These are phyloP conservation scores for Ennomos fuscantarius DNA, from an alignment of 2,888 invertebrate genomes.

Conservation along the genomic window DNA sequence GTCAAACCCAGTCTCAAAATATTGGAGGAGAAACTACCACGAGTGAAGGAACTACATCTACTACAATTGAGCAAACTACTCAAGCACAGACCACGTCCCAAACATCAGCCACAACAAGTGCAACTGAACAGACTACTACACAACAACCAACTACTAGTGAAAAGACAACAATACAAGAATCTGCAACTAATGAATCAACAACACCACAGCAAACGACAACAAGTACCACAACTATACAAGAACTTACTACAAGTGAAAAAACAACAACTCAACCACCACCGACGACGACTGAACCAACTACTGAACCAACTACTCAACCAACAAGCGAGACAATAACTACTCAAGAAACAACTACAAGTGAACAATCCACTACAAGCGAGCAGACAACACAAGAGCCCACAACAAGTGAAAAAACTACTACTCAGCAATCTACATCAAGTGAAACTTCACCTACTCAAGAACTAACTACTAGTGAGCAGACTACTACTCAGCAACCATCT, in stretches of 20 bases:
- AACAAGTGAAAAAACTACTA: conserved; percentile 41
- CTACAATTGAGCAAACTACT: conserved; percentile 40
- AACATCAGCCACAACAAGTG: too few relatives aligned
- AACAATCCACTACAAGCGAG: conserved; percentile 28
- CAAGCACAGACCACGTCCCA: conserved; percentile 25
- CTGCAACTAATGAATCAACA: conserved; percentile 40
- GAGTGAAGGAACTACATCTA: conserved; percentile 43
- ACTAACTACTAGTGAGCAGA: conserved; percentile 35
- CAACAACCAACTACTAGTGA: conserved; percentile 36
- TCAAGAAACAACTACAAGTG: conserved; percentile 26
- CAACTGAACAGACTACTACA: conserved; percentile 42
- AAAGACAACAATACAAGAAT: conserved; percentile 35
- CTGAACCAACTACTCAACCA: conserved; percentile 32
- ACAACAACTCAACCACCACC: conserved; percentile 16
- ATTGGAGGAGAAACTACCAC: conserved; percentile 27
- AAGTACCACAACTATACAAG: conserved; percentile 30
- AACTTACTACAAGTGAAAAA: conserved; percentile 29
- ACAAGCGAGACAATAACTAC: conserved; percentile 22
- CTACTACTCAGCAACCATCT: conserved; percentile 41
- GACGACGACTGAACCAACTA: conserved; percentile 20
- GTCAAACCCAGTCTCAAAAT: conserved; percentile 57
- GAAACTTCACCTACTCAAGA: conserved; percentile 36
- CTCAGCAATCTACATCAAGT: conserved; percentile 40
- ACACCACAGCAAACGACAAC: conserved; percentile 43
- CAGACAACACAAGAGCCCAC: conserved; percentile 37